Evolutionary conservation across 2,888 invertebrate species (phyloP).

Genomic region (Lithophane leautieri): DNA sequence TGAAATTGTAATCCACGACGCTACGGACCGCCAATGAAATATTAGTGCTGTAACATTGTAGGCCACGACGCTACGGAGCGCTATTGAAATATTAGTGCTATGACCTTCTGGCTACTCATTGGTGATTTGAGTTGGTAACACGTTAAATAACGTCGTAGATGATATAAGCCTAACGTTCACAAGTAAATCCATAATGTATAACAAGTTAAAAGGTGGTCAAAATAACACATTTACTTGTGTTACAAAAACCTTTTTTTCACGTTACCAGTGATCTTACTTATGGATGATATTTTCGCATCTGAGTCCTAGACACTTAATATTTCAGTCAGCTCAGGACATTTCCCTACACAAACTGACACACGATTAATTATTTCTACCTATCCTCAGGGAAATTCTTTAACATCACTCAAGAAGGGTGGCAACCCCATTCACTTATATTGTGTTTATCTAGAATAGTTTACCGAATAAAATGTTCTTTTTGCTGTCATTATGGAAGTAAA

Average conservation of each 20-base stretch:
- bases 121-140: neutral
- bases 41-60: no score
- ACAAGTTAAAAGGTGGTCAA: conserved; percentile 4
- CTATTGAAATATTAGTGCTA: neutral
- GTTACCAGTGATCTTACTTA: neutral
- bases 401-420: neutral
- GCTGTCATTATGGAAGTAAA: conserved; percentile 25
- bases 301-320: conserved; percentile 20
- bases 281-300: neutral
- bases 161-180: neutral
- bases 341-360: conserved; percentile 47
- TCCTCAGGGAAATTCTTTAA: conserved; percentile 31
- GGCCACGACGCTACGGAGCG: neutral
- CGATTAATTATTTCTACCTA: conserved; percentile 52
- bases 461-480: conserved; percentile 16
- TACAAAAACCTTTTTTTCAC: neutral
- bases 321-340: conserved; percentile 38
- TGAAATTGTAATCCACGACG: no score
- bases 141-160: neutral
- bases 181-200: neutral
- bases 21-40: no score
- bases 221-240: neutral
- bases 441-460: conserved; percentile 39
- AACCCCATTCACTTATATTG: conserved; percentile 16
- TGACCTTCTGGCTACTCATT: neutral